Evolutionary conservation across 2,888 invertebrate genomes (phyloP).

Genomic region (Cyaniris semiargus): DNA sequence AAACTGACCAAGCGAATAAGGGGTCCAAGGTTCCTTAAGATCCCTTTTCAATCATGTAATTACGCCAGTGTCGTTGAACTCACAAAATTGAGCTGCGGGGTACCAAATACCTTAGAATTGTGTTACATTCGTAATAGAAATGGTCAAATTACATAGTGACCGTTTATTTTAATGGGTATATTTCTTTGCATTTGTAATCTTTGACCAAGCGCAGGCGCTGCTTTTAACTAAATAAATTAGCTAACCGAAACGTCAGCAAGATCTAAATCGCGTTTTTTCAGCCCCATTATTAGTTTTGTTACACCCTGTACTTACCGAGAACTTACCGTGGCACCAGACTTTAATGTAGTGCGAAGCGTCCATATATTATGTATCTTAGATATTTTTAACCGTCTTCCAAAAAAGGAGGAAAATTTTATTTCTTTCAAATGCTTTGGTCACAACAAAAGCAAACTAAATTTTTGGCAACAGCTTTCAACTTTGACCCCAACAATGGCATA

Average conservation of each 20-base stretch:
- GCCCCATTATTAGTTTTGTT: too few species aligned
- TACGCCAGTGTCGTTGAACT: conserved; percentile 76
- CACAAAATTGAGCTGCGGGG: conserved; percentile 63
- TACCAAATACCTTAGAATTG: conserved; percentile 48
- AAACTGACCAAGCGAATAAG: conserved; percentile 75
- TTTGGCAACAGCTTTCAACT: not conserved
- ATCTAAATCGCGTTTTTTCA: not conserved
- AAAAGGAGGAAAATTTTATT: too few species aligned
- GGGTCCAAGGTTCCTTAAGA: conserved; percentile 72
- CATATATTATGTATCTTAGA: too few species aligned
- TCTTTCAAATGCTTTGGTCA: not conserved
- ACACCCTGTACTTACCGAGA: too few species aligned
- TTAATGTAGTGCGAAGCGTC: too few species aligned
- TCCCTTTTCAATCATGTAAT: conserved; percentile 67
- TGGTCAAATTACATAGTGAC: conserved; percentile 38
- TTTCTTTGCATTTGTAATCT: not conserved
- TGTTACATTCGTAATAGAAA: conserved; percentile 43
- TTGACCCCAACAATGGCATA: not conserved
- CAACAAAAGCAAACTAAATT: not conserved
- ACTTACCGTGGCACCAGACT: too few species aligned
- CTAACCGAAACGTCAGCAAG: not conserved
- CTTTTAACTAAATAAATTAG: not conserved
- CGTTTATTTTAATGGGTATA: conserved; percentile 24
- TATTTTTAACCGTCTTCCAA: too few species aligned
- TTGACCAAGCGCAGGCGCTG: not conserved